phyloP scores from a whole-genome alignment of 2,113 vertebrate species.

The Pituophis catenifer region DNA sequence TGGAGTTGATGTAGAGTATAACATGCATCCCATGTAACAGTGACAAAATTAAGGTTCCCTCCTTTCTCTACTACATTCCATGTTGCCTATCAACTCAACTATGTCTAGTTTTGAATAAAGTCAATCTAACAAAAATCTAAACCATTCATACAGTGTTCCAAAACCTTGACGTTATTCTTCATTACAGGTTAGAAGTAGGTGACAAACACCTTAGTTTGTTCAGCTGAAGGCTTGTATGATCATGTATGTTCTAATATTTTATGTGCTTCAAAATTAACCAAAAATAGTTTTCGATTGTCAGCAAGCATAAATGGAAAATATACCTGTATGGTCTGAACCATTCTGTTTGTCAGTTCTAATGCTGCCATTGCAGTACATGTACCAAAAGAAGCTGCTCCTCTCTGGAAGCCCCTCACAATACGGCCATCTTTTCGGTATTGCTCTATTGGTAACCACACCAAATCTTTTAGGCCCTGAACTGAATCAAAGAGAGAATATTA shows the following conservation, averaged over 20 bases:
- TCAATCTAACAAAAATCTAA: not conserved
- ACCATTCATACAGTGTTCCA: not conserved
- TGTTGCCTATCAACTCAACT: not conserved
- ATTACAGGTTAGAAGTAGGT: not conserved
- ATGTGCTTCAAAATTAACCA: not conserved
- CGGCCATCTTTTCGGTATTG: slow-evolving; percentile 96
- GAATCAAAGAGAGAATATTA: slow-evolving; percentile 44
- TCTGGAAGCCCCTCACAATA: slow-evolving; percentile 92
- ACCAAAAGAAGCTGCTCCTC: slow-evolving; percentile 94
- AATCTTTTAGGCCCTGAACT: slow-evolving; percentile 94
- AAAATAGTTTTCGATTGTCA: not conserved
- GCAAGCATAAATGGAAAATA: not conserved
- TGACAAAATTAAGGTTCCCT: not conserved
- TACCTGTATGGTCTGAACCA: slow-evolving; percentile 97
- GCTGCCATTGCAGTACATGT: slow-evolving; percentile 98
- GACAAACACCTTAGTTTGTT: not conserved
- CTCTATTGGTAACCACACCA: slow-evolving; percentile 98
- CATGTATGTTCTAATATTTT: not conserved
- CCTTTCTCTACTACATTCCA: not conserved
- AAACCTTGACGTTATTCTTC: not conserved
- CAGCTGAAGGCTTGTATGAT: not conserved
- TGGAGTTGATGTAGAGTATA: not conserved
- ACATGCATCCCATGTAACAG: not conserved
- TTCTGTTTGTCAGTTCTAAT: slow-evolving; percentile 93
- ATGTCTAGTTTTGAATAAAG: not conserved